Percentiles rank a stretch among this genome's conserved stretches.
These are phyloP conservation scores for Sinotaia quadrata DNA, from an alignment of 2,888 invertebrate genomes.

Conservation along the genomic window DNA sequence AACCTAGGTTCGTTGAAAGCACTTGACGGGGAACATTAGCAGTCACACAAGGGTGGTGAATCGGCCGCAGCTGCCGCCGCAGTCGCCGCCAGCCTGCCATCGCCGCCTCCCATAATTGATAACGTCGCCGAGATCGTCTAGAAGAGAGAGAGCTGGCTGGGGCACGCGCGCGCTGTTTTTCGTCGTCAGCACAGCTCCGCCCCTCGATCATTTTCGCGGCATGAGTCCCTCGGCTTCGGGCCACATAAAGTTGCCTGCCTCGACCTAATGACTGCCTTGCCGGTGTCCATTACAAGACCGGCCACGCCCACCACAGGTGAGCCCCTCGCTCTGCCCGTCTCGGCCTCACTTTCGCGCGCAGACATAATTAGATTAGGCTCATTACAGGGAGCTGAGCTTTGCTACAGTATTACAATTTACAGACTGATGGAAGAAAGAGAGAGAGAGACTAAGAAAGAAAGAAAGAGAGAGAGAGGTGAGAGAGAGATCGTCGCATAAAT, in stretches of 20 bases:
- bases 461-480: too few species aligned
- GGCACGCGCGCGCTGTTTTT: slow-evolving; percentile 33
- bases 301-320: slow-evolving; percentile 30
- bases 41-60: slow-evolving; percentile 4
- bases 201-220: slow-evolving; percentile 30
- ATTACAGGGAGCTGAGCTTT: slow-evolving; percentile 18
- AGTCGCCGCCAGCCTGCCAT: too few species aligned
- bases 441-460: too few species aligned
- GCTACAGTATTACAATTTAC: slow-evolving; percentile 30
- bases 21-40: too few species aligned
- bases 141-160: slow-evolving; percentile 13
- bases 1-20: too few species aligned
- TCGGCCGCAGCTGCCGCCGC: slow-evolving; percentile 20
- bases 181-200: slow-evolving; percentile 27
- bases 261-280: slow-evolving; percentile 22
- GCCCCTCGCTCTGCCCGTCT: slow-evolving; percentile 3
- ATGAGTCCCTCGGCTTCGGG: slow-evolving; percentile 15
- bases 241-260: slow-evolving; percentile 29
- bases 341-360: slow-evolving; percentile 21
- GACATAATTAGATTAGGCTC: slow-evolving; percentile 32
- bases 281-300: slow-evolving; percentile 28
- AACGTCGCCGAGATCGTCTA: slow-evolving; percentile 22
- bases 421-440: too few species aligned
- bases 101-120: slow-evolving; percentile 30
- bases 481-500: slow-evolving; percentile 27